phyloP scores from a whole-genome alignment of 2,888 invertebrate species.

The Drosophila ezoana region DNA sequence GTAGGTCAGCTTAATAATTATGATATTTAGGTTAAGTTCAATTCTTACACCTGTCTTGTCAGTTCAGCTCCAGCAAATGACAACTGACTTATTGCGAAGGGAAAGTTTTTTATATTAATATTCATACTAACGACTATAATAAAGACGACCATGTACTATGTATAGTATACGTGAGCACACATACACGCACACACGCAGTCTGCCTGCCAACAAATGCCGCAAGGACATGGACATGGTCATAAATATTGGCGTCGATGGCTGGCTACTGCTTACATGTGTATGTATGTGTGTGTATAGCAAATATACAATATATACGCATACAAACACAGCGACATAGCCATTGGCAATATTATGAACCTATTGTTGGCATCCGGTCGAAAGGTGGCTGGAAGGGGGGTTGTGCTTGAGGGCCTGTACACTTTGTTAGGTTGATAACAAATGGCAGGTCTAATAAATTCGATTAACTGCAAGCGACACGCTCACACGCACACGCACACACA shows the following conservation, averaged over 20 bases:
- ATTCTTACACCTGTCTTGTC: not conserved
- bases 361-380: conserved; percentile 42
- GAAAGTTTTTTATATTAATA: conserved; percentile 32
- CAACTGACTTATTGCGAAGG: conserved; percentile 35
- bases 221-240: conserved; percentile 51
- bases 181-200: not conserved
- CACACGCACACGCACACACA: conserved; percentile 5
- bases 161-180: not conserved
- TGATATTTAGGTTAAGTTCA: too few species aligned
- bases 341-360: conserved; percentile 48
- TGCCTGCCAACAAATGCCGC: conserved; percentile 44
- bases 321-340: conserved; percentile 32
- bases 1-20: too few species aligned
- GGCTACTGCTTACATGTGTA: conserved; percentile 3
- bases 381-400: not conserved
- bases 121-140: conserved; percentile 42
- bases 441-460: conserved; percentile 74
- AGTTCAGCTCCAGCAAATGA: conserved; percentile 18
- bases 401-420: conserved; percentile 33
- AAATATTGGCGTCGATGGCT: conserved; percentile 60
- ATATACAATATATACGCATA: conserved; percentile 9
- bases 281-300: conserved; percentile 8
- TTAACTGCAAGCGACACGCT: conserved; percentile 65
- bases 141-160: conserved; percentile 12
- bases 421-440: conserved; percentile 63